Conservation (phyloP, 2,113 vertebrate species). For the Mixornis gularis region DNA sequence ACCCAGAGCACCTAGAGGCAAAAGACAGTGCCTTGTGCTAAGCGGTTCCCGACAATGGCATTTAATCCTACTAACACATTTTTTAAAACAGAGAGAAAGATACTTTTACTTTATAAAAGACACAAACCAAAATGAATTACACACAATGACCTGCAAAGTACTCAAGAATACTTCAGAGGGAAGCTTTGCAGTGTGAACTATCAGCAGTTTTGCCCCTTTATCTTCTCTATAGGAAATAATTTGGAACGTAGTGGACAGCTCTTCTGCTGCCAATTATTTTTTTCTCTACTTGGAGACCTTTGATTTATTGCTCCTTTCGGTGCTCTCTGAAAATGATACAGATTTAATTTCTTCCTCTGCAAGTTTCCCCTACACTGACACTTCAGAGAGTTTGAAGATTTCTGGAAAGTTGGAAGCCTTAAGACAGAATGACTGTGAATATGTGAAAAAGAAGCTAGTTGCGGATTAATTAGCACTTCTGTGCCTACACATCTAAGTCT, state of each 20-base stretch:
- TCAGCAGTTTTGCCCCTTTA: not conserved
- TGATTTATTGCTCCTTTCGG: not conserved
- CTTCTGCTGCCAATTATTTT: slow-evolving; percentile 16
- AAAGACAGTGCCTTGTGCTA: not conserved
- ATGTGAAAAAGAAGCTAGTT: not conserved
- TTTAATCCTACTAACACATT: not conserved
- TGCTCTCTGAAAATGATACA: not conserved
- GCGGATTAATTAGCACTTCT: not conserved
- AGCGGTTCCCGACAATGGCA: not conserved
- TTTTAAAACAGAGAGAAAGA: not conserved
- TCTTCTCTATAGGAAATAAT: not conserved
- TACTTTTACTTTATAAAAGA: not conserved
- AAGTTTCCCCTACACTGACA: not conserved
- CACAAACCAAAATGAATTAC: not conserved
- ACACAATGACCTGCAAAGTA: not conserved
- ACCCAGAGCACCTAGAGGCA: not conserved
- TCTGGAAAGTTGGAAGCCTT: not conserved
- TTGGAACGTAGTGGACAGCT: not conserved
- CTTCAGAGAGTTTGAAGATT: not conserved
- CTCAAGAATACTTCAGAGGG: not conserved
- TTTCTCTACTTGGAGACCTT: not conserved
- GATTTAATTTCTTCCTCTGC: slow-evolving; percentile 19
- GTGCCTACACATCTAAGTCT: not conserved
- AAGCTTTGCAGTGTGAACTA: not conserved
- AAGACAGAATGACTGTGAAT: not conserved